phyloP scores from a whole-genome alignment of 2,113 vertebrate genomes.

The Mustelus asterias region DNA sequence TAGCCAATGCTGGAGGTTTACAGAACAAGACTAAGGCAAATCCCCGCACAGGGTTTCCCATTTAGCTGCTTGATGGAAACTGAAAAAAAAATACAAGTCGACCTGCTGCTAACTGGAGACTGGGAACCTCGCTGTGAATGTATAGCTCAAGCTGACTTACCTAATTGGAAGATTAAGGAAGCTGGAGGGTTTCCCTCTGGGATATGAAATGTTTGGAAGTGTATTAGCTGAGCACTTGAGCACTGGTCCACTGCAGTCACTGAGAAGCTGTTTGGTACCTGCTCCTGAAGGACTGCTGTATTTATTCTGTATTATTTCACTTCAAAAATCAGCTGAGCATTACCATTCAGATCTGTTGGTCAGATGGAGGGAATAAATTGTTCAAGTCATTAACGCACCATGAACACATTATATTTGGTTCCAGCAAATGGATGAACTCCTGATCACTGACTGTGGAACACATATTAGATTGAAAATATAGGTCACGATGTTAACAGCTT shows the following conservation, averaged over 20 bases:
- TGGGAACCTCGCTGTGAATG: not conserved
- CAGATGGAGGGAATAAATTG: not conserved
- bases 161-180: constrained; percentile 32
- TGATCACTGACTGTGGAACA: not conserved
- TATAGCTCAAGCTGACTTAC: not conserved
- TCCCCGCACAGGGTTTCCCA: not conserved
- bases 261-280: constrained; percentile 6
- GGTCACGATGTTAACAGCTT: not conserved
- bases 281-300: not conserved
- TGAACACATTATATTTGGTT: not conserved
- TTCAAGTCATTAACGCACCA: not conserved
- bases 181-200: not conserved
- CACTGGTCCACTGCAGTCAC: not conserved
- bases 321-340: constrained; percentile 26
- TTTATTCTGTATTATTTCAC: constrained; percentile 2
- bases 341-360: not conserved
- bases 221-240: constrained; percentile 5
- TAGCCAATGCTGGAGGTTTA: constrained; percentile 16
- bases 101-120: not conserved
- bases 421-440: not conserved
- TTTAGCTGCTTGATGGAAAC: not conserved
- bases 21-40: not conserved
- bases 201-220: constrained; percentile 4
- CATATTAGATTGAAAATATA: not conserved
- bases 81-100: not conserved